Conservation (phyloP, 2,888 invertebrate genomes). For the Cynaeus angustus region DNA sequence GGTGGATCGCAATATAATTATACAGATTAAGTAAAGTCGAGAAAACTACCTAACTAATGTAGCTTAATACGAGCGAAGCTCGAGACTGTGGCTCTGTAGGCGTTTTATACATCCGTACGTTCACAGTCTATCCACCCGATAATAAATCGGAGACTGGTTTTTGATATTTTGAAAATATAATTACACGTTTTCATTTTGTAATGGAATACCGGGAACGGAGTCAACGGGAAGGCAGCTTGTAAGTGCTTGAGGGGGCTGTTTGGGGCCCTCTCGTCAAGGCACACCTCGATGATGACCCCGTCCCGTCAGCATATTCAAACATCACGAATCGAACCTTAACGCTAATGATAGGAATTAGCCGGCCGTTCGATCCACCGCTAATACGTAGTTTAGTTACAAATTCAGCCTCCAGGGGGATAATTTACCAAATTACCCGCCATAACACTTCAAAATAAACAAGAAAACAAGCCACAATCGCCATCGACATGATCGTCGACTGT, state of each 20-base stretch:
- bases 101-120: not conserved
- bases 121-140: conserved; percentile 70
- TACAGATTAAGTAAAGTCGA: conserved; percentile 69
- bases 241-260: conserved; percentile 5
- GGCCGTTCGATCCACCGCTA: conserved; percentile 77
- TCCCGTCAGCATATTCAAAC: conserved; percentile 72
- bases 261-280: conserved; percentile 9
- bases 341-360: conserved; percentile 74
- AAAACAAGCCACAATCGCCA: conserved; percentile 69
- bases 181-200: conserved; percentile 70
- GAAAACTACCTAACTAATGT: conserved; percentile 71
- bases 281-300: conserved; percentile 49
- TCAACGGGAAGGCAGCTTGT: conserved; percentile 36
- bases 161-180: conserved; percentile 71
- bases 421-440: conserved; percentile 74
- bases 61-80: conserved; percentile 67
- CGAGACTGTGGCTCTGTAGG: conserved; percentile 61
- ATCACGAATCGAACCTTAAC: conserved; percentile 73
- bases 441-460: conserved; percentile 73
- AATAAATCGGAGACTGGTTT: conserved; percentile 74
- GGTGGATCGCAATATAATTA: conserved; percentile 67
- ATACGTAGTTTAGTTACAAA: conserved; percentile 80
- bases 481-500: conserved; percentile 70
- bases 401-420: conserved; percentile 77
- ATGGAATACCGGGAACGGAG: conserved; percentile 64